phyloP scores from a whole-genome alignment of 2,113 vertebrate species.

The Brachyistius frenatus region DNA sequence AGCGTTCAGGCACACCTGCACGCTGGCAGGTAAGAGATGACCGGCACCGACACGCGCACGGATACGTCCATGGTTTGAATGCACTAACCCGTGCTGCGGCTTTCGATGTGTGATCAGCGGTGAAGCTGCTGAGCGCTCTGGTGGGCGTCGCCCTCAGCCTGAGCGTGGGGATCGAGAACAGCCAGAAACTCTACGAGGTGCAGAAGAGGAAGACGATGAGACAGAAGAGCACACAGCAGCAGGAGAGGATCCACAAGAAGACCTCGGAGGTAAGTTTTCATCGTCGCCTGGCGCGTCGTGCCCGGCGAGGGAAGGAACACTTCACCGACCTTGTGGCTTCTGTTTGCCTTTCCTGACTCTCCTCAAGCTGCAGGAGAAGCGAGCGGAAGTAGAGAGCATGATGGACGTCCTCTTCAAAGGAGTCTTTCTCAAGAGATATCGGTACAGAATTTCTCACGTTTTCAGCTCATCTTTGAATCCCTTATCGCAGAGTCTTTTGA shows the following conservation, averaged over 20 bases:
- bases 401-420: constrained; percentile 92
- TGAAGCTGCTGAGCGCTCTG: constrained; percentile 90
- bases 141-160: constrained; percentile 85
- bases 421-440: constrained; percentile 90
- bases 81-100: neutral
- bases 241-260: constrained; percentile 87
- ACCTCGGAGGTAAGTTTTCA: constrained; percentile 84
- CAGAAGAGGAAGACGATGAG: constrained; percentile 82
- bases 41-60: neutral
- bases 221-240: constrained; percentile 79
- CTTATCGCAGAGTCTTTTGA: neutral
- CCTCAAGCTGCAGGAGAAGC: constrained; percentile 88
- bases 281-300: no score
- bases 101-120: constrained; percentile 75
- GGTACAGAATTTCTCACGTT: constrained; percentile 74
- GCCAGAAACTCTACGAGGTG: constrained; percentile 86
- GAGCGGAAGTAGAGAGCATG: constrained; percentile 88
- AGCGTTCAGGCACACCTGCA: constrained; percentile 94
- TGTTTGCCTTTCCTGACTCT: neutral
- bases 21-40: constrained; percentile 87
- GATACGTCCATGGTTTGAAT: fast-evolving
- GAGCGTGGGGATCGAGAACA: constrained; percentile 85
- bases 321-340: neutral
- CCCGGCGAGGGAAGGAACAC: no score
- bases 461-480: neutral